Evolutionary conservation across 53 echinoderm and acorn worm species (phyloP).

Genomic region (Paelopatides confundens): DNA sequence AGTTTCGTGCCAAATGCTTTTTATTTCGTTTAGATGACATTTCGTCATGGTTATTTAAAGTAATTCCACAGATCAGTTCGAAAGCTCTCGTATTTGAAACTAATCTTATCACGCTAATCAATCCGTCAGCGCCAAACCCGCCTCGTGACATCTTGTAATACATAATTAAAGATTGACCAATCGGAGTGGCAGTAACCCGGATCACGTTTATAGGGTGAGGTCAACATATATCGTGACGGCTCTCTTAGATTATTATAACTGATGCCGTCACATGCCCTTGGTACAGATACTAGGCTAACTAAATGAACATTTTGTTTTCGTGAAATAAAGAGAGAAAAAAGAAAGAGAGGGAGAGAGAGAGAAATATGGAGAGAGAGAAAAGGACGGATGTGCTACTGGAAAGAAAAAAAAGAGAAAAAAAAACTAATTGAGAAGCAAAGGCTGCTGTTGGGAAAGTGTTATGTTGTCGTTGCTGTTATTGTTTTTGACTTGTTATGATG

Average conservation of each 20-base stretch:
- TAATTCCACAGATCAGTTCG: background rate
- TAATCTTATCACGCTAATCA: background rate
- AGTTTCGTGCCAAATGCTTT: too few species aligned
- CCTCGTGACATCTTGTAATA: background rate
- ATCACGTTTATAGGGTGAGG: background rate
- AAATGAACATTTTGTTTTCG: background rate
- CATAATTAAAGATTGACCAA: background rate
- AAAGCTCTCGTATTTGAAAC: background rate
- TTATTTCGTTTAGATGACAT: background rate
- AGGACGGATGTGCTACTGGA: too few species aligned
- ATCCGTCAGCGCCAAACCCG: background rate
- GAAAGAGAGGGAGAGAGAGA: too few species aligned
- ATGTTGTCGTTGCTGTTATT: too few species aligned
- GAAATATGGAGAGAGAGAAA: too few species aligned
- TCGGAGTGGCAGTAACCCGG: background rate
- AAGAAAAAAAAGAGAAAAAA: too few species aligned
- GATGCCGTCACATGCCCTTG: background rate
- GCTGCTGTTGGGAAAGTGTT: too few species aligned
- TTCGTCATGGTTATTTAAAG: background rate
- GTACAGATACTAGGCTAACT: background rate
- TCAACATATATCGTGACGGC: background rate
- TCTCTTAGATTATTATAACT: background rate
- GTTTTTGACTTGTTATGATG: too few species aligned
- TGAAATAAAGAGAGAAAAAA: background rate
- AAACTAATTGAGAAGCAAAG: too few species aligned